These are phyloP conservation scores for Mixornis gularis DNA, from an alignment of 2,113 vertebrate species.

Conservation along the genomic window DNA sequence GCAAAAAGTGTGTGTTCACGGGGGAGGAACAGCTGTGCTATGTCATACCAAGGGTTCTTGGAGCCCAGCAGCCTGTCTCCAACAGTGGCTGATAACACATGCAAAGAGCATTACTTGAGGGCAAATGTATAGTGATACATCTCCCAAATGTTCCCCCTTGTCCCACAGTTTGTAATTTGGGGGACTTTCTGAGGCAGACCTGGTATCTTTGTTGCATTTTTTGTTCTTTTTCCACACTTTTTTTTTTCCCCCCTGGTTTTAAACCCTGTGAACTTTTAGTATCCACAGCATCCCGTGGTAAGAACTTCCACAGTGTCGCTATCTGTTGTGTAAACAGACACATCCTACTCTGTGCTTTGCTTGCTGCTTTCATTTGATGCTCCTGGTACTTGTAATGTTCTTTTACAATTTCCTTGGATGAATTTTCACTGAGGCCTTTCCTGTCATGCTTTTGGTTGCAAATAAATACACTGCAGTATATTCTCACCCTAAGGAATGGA, in stretches of 20 bases:
- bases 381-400: neutral
- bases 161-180: neutral
- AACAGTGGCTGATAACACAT: neutral
- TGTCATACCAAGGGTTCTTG: constrained; percentile 1
- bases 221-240: neutral
- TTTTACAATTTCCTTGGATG: neutral
- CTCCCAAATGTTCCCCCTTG: neutral
- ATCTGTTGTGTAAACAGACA: neutral
- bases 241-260: neutral
- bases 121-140: neutral
- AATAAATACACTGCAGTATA: neutral
- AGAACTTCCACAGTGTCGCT: neutral
- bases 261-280: neutral
- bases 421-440: neutral
- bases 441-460: neutral
- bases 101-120: neutral
- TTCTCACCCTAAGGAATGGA: neutral
- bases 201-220: neutral
- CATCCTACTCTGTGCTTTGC: neutral
- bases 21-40: constrained; percentile 25
- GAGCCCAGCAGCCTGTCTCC: constrained; percentile 50
- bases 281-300: neutral
- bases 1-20: neutral
- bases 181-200: neutral
- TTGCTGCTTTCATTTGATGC: neutral